These are phyloP conservation scores for Cyrtorhinus lividipennis DNA, from an alignment of 1,140 invertebrate genomes.

Conservation along the genomic window DNA sequence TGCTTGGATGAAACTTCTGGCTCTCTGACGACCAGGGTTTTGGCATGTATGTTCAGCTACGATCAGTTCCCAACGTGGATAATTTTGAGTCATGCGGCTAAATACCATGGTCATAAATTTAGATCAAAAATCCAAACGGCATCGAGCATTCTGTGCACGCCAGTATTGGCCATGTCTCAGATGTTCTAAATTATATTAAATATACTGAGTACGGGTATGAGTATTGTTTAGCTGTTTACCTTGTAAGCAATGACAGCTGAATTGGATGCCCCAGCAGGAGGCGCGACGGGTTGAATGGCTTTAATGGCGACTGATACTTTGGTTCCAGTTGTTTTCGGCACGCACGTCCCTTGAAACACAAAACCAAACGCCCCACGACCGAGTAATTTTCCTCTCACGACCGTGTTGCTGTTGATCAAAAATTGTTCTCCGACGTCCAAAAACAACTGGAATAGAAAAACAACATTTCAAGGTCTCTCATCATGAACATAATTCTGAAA, in stretches of 20 bases:
- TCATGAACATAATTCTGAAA: background rate
- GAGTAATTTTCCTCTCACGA: conserved; percentile 63
- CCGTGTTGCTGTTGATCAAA: conserved; percentile 61
- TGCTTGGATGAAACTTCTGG: too few relatives aligned
- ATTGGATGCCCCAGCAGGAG: conserved; percentile 57
- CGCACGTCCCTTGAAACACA: conserved; percentile 74
- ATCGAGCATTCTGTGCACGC: too few relatives aligned
- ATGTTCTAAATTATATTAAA: too few relatives aligned
- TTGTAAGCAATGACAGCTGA: conserved; percentile 66
- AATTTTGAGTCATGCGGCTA: too few relatives aligned
- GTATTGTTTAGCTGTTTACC: conserved; percentile 33
- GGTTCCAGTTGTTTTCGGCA: conserved; percentile 38
- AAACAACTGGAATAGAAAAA: conserved; percentile 46
- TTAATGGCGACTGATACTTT: conserved; percentile 77
- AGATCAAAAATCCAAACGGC: too few relatives aligned
- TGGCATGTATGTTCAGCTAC: too few relatives aligned
- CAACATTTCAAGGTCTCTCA: background rate
- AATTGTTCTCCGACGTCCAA: conserved; percentile 69
- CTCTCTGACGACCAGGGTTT: too few relatives aligned
- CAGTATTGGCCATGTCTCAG: too few relatives aligned
- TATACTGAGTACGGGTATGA: background rate
- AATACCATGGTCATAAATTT: too few relatives aligned
- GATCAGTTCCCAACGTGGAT: too few relatives aligned
- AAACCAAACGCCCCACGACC: conserved; percentile 95
- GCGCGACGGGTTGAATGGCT: conserved; percentile 85